Evolutionary conservation across 2,113 vertebrate genomes (phyloP), one percentile per base, ranked within the genome.

Genomic region (Oncorhynchus keta): DNA sequence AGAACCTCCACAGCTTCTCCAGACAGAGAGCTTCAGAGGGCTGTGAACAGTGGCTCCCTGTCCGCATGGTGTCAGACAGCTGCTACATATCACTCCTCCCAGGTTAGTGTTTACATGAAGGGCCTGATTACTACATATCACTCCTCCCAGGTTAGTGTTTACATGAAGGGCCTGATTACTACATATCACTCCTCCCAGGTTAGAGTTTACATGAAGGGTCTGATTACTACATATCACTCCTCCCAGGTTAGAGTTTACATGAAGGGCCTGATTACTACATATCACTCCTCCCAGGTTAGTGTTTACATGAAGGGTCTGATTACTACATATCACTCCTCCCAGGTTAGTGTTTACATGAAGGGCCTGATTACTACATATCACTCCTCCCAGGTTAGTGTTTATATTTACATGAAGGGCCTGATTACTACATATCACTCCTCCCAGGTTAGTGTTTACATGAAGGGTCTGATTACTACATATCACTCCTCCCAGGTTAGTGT

Each of bases 21-120:
- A 83, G 81, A 0, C 86, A 80, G 1, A 92, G 92, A 1, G 90
- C 90, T 14, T 73, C 83, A 3, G 94, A 98, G 75, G 95, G 93
- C 24, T 93, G 92, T 3, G 96, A 98, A 77, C 89, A 77, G 0
- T 97, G 94, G 95, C 24, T 96, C 89, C 89, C 96, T 0, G 83
- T 97, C 72, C 0, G 81, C 18, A 0, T 84, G 20, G 13, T 3
- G 22, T 70, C 86, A 6, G 72, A 83, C 5, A 77, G 87, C 39
- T 26, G 69, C 22, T 2, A 3, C 45, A 16, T 89, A 5, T 80
- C 79, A 0, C 70, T 94, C 65, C 84, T 94, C 68, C 93, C 93
- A 91, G 93, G 93, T 94, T 6, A 57, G 55, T 0, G 55, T 55
- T 5, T 55, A 5, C 14, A 13, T 51, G 11, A 51, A 13, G 14